Conservation (phyloP, 2,797 vertebrate species). For the Enteromius treurensis region DNA sequence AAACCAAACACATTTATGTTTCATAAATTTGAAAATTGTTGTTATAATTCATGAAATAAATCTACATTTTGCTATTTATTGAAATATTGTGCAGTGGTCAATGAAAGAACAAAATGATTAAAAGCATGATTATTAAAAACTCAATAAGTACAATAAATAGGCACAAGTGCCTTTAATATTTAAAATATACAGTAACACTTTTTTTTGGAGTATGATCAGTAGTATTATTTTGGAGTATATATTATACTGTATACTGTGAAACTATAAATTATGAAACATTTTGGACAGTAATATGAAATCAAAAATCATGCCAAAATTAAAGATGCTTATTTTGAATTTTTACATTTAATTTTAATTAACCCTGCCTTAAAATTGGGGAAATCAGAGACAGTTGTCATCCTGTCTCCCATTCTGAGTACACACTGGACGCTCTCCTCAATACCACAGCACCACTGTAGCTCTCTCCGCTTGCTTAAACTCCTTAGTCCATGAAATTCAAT, state of each 20-base stretch:
- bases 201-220: neutral
- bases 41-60: neutral
- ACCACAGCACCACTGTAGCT: constrained; percentile 30
- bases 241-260: neutral
- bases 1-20: neutral
- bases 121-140: neutral
- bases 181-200: neutral
- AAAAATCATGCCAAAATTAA: neutral
- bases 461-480: constrained; percentile 43
- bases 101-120: neutral
- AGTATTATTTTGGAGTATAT: too few relatives aligned
- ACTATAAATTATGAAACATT: neutral
- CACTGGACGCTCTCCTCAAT: constrained; percentile 23
- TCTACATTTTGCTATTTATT: neutral
- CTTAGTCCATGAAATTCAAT: constrained; percentile 53
- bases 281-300: neutral
- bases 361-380: neutral
- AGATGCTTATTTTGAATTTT: neutral
- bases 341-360: neutral
- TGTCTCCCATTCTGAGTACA: neutral
- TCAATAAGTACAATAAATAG: neutral
- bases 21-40: neutral
- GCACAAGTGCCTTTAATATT: neutral
- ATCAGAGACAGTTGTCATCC: neutral
- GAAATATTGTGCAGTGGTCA: neutral